These are phyloP conservation scores for Heterodera filipjevi DNA, from an alignment of 2,888 invertebrate genomes.

Conservation along the genomic window DNA sequence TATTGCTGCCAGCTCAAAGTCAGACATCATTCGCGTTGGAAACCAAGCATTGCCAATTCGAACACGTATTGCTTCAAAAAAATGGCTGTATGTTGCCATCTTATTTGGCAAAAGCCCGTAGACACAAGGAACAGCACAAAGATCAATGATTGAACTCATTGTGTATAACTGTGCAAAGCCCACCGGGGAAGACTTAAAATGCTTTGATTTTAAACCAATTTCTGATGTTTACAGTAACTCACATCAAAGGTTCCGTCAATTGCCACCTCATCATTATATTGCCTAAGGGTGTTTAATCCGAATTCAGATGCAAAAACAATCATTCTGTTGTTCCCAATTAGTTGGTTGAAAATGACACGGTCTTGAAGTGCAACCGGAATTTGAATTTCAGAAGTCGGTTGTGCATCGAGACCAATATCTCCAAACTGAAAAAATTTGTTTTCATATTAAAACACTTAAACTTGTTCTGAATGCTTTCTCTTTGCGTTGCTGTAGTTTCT, in stretches of 20 bases:
- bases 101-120: not conserved
- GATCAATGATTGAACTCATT: not conserved
- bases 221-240: too few species aligned
- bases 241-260: not conserved
- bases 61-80: not conserved
- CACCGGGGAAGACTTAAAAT: not conserved
- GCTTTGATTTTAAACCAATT: not conserved
- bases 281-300: too few species aligned
- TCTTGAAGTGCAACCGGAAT: not conserved
- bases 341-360: not conserved
- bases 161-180: constrained; percentile 11
- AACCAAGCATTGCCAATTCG: not conserved
- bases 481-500: not conserved
- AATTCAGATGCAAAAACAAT: not conserved
- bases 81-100: not conserved
- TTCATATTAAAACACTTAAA: too few species aligned
- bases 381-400: not conserved
- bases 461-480: not conserved
- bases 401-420: constrained; percentile 8
- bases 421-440: too few species aligned
- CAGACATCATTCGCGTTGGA: not conserved
- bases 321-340: constrained; percentile 1
- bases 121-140: not conserved
- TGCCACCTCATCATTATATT: not conserved
- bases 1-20: not conserved